phyloP scores from a whole-genome alignment of 2,888 invertebrate species.

The Noctua janthe region DNA sequence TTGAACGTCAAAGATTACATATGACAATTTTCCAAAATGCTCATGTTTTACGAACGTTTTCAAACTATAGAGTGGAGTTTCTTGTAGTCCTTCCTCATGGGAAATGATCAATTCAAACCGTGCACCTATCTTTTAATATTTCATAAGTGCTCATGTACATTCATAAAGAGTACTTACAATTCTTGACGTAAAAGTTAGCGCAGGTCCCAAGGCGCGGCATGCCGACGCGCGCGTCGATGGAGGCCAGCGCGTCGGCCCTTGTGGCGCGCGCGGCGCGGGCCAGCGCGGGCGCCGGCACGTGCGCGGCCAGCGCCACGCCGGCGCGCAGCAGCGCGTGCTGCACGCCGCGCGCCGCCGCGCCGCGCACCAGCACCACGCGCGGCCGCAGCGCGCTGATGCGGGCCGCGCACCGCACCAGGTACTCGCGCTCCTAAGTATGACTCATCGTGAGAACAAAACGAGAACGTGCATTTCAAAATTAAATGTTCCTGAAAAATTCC shows the following conservation, averaged over 20 bases:
- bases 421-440: conserved; percentile 93
- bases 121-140: neutral
- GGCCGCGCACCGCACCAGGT: conserved; percentile 95
- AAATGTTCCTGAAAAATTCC: neutral
- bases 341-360: conserved; percentile 96
- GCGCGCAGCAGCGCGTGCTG: conserved; percentile 95
- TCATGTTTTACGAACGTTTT: neutral
- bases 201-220: conserved; percentile 96
- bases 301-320: conserved; percentile 94
- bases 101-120: neutral
- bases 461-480: neutral
- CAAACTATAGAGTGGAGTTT: neutral
- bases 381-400: conserved; percentile 96
- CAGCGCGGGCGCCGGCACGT: conserved; percentile 92
- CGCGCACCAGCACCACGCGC: conserved; percentile 96
- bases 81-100: neutral
- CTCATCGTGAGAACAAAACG: neutral
- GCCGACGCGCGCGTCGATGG: conserved; percentile 96
- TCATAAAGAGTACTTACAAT: conserved; percentile 50
- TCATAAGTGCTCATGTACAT: neutral
- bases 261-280: conserved; percentile 91
- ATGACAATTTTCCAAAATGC: neutral
- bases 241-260: conserved; percentile 92
- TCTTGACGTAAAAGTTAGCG: conserved; percentile 94
- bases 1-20: neutral